A percentile compares a stretch with the other conserved stretches of the same genome.
Evolutionary conservation across 30 jellyfish, hydroid and myxozoan species (phyloP).

Genomic region (Sanderia malayensis): DNA sequence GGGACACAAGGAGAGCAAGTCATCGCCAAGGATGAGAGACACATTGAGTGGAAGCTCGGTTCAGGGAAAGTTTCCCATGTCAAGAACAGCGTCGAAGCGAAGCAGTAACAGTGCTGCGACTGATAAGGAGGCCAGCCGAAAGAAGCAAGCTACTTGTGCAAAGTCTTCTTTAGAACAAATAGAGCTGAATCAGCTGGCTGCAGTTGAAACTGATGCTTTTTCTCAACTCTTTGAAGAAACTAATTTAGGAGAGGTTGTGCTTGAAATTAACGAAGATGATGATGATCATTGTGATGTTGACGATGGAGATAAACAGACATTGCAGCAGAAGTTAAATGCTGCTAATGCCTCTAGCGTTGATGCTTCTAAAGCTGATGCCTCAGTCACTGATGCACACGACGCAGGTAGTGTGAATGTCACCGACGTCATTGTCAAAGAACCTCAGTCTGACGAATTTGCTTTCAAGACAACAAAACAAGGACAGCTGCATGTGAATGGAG

Average conservation of each 20-base stretch:
- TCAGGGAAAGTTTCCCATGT: not conserved
- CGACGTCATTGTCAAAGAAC: constrained; percentile 14
- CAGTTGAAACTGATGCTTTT: constrained; percentile 7
- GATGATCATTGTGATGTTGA: not conserved
- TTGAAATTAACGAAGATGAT: constrained; percentile 34
- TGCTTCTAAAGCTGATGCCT: no score
- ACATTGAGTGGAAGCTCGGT: not conserved
- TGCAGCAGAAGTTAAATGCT: not conserved
- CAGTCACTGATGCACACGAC: not conserved
- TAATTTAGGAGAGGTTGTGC: constrained; percentile 30
- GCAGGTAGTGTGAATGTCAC: not conserved
- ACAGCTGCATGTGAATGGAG: constrained; percentile 19
- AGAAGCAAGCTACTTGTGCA: not conserved
- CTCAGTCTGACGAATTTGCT: constrained; percentile 12
- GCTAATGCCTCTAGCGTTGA: not conserved
- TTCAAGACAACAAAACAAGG: constrained; percentile 34
- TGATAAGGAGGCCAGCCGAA: not conserved
- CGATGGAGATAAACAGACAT: not conserved
- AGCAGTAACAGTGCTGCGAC: not conserved
- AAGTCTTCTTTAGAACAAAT: not conserved
- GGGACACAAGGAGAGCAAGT: not conserved
- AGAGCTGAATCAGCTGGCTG: constrained; percentile 6
- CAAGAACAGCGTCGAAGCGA: constrained; percentile 1
- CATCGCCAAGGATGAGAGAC: not conserved
- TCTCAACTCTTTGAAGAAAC: constrained; percentile 21